These are phyloP conservation scores for Pandemis cinnamomeana DNA, from an alignment of 2,888 invertebrate genomes.

Conservation along the genomic window DNA sequence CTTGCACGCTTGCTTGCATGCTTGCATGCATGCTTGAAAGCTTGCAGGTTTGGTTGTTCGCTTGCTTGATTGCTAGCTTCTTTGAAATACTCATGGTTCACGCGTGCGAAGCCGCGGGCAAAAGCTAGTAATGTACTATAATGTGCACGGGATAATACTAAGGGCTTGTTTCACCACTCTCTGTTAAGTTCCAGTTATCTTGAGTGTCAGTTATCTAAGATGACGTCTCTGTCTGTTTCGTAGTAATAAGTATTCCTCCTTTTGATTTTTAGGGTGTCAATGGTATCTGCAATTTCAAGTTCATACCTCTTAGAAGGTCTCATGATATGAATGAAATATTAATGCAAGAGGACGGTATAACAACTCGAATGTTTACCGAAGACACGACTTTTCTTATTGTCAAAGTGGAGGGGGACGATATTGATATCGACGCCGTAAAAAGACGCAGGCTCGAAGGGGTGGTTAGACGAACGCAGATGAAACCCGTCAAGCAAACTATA, in stretches of 20 bases:
- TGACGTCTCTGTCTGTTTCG: no score
- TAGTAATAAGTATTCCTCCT: background rate
- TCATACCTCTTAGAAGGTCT: constrained; percentile 57
- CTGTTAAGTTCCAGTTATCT: no score
- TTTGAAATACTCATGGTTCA: no score
- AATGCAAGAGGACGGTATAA: constrained; percentile 59
- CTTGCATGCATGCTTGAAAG: no score
- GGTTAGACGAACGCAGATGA: constrained; percentile 56
- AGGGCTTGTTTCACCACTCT: no score
- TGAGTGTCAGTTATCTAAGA: background rate
- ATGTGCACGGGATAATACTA: background rate
- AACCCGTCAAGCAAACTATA: constrained; percentile 63
- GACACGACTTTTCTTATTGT: constrained; percentile 73
- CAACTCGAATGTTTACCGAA: constrained; percentile 59
- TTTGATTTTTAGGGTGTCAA: constrained; percentile 56
- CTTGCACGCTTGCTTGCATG: no score
- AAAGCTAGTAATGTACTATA: no score
- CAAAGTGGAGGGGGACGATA: constrained; percentile 63
- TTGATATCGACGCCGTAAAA: constrained; percentile 53
- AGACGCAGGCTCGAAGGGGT: constrained; percentile 57
- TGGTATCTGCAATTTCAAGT: constrained; percentile 65
- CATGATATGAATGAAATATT: constrained; percentile 46
- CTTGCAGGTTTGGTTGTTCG: no score
- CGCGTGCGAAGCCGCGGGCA: no score
- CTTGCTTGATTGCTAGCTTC: no score